phyloP scores from a whole-genome alignment of 2,888 invertebrate genomes.

The Agriopis aurantiaria region DNA sequence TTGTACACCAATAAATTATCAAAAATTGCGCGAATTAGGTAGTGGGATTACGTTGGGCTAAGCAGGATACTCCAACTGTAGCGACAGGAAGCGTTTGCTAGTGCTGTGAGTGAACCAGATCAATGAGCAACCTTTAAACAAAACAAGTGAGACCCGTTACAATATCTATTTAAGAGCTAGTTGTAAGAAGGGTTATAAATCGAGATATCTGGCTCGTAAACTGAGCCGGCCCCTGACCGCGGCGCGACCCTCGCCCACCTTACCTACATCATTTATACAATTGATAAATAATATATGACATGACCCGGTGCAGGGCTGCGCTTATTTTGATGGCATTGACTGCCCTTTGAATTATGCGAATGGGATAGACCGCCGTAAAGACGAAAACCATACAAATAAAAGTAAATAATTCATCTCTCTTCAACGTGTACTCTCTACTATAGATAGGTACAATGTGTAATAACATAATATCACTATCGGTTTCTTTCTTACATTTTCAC shows the following conservation, averaged over 20 bases:
- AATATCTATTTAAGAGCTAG: constrained; percentile 4
- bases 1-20: too few relatives aligned
- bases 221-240: constrained; percentile 55
- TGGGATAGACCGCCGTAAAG: constrained; percentile 9
- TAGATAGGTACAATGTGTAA: too few relatives aligned
- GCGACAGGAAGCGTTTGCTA: too few relatives aligned
- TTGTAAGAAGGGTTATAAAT: constrained; percentile 52
- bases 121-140: too few relatives aligned
- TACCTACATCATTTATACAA: constrained; percentile 86
- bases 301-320: constrained; percentile 41
- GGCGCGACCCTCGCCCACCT: constrained; percentile 44
- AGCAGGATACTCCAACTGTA: too few relatives aligned
- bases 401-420: not conserved
- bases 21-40: too few relatives aligned
- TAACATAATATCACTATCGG: too few relatives aligned
- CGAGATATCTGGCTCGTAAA: constrained; percentile 70
- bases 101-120: not conserved
- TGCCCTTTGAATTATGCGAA: constrained; percentile 40
- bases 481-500: too few relatives aligned
- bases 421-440: too few relatives aligned
- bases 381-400: not conserved
- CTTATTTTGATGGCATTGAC: constrained; percentile 60
- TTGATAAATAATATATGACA: constrained; percentile 83
- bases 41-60: too few relatives aligned
- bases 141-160: constrained; percentile 5